Conservation (phyloP, 2,797 vertebrate species). For the Eulemur rubriventer region DNA sequence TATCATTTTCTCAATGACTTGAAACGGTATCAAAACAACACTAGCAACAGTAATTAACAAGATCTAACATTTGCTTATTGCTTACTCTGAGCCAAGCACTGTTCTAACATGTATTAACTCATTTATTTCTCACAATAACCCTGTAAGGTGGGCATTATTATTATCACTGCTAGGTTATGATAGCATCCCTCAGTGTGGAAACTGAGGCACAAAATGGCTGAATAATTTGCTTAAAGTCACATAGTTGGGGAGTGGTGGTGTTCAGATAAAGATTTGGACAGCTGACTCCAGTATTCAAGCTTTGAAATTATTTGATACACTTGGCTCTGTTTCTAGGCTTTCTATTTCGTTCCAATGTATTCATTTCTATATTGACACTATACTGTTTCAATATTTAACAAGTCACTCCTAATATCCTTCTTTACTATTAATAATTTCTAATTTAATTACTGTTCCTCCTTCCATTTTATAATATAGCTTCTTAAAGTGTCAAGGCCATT, state of each 20-base stretch:
- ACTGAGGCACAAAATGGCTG: background rate
- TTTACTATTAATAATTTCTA: background rate
- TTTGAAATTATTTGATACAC: background rate
- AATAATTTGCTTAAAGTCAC: background rate
- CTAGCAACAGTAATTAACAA: background rate
- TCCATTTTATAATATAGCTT: background rate
- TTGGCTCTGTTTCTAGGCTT: background rate
- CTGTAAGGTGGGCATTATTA: background rate
- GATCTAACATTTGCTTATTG: background rate
- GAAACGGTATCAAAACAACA: background rate
- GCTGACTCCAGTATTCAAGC: background rate
- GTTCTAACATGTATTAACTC: background rate
- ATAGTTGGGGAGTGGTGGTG: background rate
- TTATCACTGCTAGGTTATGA: background rate
- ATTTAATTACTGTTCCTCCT: background rate
- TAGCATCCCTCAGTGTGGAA: background rate
- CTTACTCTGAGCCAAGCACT: background rate
- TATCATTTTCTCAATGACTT: background rate
- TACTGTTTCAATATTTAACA: background rate
- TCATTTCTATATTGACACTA: background rate
- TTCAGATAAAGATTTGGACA: background rate
- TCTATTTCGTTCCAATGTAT: background rate
- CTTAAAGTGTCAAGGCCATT: background rate
- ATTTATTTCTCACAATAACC: conserved; percentile 1
- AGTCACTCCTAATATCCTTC: background rate